Base-by-base conservation (phyloP, 2,113 vertebrate species). In the Crotalus viridis region DNA sequence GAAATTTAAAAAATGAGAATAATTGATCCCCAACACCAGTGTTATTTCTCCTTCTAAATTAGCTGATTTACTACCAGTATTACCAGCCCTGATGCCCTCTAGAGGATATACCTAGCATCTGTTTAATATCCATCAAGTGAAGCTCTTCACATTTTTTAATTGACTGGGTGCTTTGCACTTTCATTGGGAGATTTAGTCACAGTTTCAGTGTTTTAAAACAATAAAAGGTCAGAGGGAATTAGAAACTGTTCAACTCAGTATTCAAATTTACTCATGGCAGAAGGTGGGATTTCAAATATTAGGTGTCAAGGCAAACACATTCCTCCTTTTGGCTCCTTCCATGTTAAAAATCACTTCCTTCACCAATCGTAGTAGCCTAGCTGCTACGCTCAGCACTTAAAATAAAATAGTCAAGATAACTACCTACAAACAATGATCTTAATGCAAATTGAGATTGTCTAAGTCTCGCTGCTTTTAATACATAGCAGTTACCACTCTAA, bases 161-260 rank as follows among this genome's bases (percentile, higher is more conserved):
- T 86, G 89, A 51, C 69, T 51, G 21, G 69, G 85, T 61, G 54
- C 43, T 28, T 90, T 89, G 61, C 51, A 21, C 28, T 89, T 89
- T 92, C 69, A 61, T 51, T 61, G 57, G 57, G 61, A 81, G 15
- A 54, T 85, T 59, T n/a, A 52, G 57, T n/a, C 33, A 46, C 17
- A 13, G 43, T 74, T 52, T 33, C 28, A 5, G 69, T 39, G 12
- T 89, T 81, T 89, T 89, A 52, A 28, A 88, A 93, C 52, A 85
- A 56, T 61, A 46, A 90, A 93, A 93, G 74, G 24, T 24, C 26
- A 64, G 55, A n/a, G 28, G 90, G 88, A 56, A 90, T 93, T 61
- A 61, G 51, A 86, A 52, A 89, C 54, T 61, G 26, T 21, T 85
- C 39, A 89, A 10, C 39, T 48, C 52, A 81, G 26, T 1, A 2